phyloP scores from a whole-genome alignment of 2,888 invertebrate genomes.

The Trimorus sp. region DNA sequence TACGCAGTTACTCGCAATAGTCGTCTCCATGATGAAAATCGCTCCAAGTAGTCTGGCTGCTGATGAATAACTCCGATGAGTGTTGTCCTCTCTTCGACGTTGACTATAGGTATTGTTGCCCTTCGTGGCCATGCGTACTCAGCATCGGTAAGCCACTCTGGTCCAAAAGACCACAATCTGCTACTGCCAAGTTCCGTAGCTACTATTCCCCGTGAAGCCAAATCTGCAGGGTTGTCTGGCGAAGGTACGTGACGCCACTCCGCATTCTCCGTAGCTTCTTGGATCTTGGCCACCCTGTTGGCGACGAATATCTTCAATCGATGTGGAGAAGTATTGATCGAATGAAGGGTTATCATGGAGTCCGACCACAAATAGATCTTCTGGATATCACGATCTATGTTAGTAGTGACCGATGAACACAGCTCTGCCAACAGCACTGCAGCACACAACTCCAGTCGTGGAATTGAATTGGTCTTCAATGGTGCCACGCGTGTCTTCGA shows the following conservation, averaged over 20 bases:
- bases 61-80: too few relatives aligned
- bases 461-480: not conserved
- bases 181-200: not conserved
- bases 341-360: not conserved
- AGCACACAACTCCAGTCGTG: constrained; percentile 6
- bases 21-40: too few relatives aligned
- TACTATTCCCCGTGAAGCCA: constrained; percentile 11
- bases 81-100: too few relatives aligned
- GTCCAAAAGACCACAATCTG: not conserved
- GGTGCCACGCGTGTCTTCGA: constrained; percentile 8
- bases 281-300: constrained; percentile 6
- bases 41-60: too few relatives aligned
- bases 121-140: not conserved
- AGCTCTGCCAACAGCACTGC: constrained; percentile 3
- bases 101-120: too few relatives aligned
- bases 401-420: not conserved
- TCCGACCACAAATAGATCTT: not conserved
- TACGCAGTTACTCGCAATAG: too few relatives aligned
- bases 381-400: not conserved
- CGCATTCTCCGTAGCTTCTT: not conserved
- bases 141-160: not conserved
- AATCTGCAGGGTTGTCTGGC: not conserved
- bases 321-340: constrained; percentile 1
- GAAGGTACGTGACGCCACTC: constrained; percentile 5
- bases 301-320: constrained; percentile 12